Percentiles rank a stretch among this genome's conserved stretches.
Evolutionary conservation across 2,888 invertebrate genomes (phyloP).

Genomic region (Synanthedon andrenaeformis): DNA sequence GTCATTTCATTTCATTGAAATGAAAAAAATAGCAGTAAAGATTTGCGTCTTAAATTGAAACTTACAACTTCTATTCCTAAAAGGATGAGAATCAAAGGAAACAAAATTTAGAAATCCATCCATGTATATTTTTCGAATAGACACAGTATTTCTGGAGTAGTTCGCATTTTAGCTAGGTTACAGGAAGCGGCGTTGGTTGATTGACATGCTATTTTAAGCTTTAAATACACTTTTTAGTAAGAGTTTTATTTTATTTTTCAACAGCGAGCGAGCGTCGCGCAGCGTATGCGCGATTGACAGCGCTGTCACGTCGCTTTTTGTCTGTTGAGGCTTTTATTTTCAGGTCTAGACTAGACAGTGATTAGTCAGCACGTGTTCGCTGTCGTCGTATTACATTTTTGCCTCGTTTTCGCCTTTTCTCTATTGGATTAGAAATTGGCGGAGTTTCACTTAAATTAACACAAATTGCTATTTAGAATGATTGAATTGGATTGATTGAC

Average conservation of each 20-base stretch:
- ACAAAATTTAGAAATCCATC: too few species aligned
- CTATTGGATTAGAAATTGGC: not conserved
- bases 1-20: too few species aligned
- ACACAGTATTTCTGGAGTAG: slow-evolving; percentile 21
- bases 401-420: slow-evolving; percentile 22
- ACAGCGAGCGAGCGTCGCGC: slow-evolving; percentile 6
- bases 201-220: slow-evolving; percentile 36
- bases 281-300: slow-evolving; percentile 34
- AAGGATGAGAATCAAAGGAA: too few species aligned
- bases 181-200: slow-evolving; percentile 18
- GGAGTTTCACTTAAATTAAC: too few species aligned
- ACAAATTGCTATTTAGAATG: too few species aligned
- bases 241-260: slow-evolving; percentile 13
- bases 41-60: too few species aligned
- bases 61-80: too few species aligned
- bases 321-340: slow-evolving; percentile 24
- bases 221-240: slow-evolving; percentile 33
- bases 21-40: too few species aligned
- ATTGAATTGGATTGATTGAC: too few species aligned
- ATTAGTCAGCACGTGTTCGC: slow-evolving; percentile 42
- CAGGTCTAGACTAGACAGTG: slow-evolving; percentile 32
- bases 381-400: slow-evolving; percentile 18
- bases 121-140: not conserved
- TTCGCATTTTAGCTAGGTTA: slow-evolving; percentile 33
- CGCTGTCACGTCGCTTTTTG: slow-evolving; percentile 28